Conservation (phyloP, 1,140 invertebrate genomes). For the Belonocnema kinseyi region DNA sequence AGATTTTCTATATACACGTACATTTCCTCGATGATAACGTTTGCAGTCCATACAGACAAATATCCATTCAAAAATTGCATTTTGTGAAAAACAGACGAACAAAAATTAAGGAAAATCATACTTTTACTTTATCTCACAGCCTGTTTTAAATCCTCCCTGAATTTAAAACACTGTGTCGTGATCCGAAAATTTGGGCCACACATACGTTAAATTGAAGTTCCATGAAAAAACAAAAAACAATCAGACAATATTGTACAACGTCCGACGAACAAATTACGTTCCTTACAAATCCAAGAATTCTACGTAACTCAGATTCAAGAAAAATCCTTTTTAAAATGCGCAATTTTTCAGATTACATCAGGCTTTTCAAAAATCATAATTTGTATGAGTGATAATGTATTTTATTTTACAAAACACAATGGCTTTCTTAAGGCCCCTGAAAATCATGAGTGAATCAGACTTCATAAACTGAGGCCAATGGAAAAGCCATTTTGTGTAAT, state of each 20-base stretch:
- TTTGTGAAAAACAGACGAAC: too few species aligned
- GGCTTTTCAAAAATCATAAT: not conserved
- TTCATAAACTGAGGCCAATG: too few species aligned
- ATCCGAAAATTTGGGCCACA: constrained; percentile 13
- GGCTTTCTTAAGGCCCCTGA: not conserved
- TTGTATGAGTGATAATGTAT: not conserved
- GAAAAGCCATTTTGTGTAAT: too few species aligned
- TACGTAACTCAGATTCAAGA: not conserved
- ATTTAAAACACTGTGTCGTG: constrained; percentile 54
- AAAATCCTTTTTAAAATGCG: not conserved
- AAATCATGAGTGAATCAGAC: too few species aligned
- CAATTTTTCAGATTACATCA: not conserved
- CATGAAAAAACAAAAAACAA: constrained; percentile 41
- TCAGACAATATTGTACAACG: constrained; percentile 31
- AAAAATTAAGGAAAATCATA: not conserved
- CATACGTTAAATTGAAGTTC: constrained; percentile 35
- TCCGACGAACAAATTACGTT: not conserved
- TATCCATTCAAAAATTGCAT: too few species aligned
- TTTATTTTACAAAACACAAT: constrained; percentile 26
- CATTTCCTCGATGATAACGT: too few species aligned
- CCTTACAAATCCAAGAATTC: not conserved
- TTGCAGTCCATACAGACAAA: too few species aligned
- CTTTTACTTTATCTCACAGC: constrained; percentile 61
- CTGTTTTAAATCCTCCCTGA: constrained; percentile 66
- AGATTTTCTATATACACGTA: not conserved